phyloP scores from a whole-genome alignment of 1,140 invertebrate genomes.

The Neomicropteryx cornuta region DNA sequence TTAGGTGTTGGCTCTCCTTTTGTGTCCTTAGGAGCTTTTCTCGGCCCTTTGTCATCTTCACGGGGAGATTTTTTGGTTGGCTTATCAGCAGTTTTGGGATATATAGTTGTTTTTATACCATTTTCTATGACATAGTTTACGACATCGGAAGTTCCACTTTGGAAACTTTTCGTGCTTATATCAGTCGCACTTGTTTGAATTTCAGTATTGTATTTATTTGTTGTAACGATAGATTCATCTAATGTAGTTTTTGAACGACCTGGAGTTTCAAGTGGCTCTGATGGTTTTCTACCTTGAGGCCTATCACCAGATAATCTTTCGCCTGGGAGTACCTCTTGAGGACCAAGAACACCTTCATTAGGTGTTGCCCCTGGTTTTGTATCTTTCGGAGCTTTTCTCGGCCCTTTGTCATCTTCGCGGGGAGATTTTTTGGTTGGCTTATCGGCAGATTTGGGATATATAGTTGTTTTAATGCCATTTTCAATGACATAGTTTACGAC shows the following conservation, averaged over 20 bases:
- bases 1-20: background rate
- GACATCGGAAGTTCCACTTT: too few species aligned
- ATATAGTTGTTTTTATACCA: slow-evolving; percentile 7
- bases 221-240: too few species aligned
- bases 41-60: background rate
- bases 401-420: background rate
- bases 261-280: too few species aligned
- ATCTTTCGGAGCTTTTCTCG: background rate
- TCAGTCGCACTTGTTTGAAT: too few species aligned
- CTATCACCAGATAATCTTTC: background rate
- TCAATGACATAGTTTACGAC: slow-evolving; percentile 2
- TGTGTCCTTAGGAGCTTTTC: background rate
- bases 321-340: slow-evolving; percentile 8
- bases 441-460: slow-evolving; percentile 1
- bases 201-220: too few species aligned
- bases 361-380: background rate
- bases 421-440: background rate
- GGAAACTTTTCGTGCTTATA: too few species aligned
- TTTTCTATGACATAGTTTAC: slow-evolving; percentile 6
- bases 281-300: too few species aligned
- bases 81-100: slow-evolving; percentile 1
- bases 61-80: background rate
- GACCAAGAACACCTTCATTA: background rate
- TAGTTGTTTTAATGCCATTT: slow-evolving; percentile 9
- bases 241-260: too few species aligned